Base-by-base conservation (phyloP, 2,113 vertebrate genomes). In the Eulemur rufifrons region DNA sequence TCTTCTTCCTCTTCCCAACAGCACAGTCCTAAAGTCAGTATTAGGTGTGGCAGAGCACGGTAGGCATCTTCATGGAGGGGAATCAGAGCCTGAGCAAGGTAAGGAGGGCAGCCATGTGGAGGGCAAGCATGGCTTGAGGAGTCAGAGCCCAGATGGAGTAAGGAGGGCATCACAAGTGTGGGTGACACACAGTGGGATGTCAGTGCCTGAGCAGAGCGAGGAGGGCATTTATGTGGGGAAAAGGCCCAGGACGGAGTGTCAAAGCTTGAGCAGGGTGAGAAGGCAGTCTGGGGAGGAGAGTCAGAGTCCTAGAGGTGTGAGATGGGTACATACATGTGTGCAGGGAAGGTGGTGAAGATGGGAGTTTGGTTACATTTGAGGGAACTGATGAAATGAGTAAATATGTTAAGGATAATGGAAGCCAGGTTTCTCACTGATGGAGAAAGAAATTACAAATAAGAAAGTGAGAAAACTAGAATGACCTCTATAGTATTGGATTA, bases 361-460 rank as follows among this genome's bases (percentile, higher is more conserved):
- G 12, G 29, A 86, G 56, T 66, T 66, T 64, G 66, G 15, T 56
- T 95, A 83, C 45, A 76, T 83, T 84, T 15, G 10, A 73, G 73
- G n/a, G 61, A 39, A 94, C 82, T 56, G 52, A 84, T 86, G 39
- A 81, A 85, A 34, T 39, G 61, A 78, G n/a, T 77, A 64, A 73
- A 59, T 45, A 81, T 34, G 17, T 34, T 64, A 87, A 81, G 39
- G 25, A 85, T 71, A 94, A 89, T 8, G 64, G 56, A 42, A 78
- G 21, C 45, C 45, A 91, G 54, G 34, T 71, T 90, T 89, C 83
- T 97, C 71, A 77, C 34, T 84, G 42, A 54, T 71, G 32, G n/a
- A 89, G 54, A 92, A 83, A 84, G 50, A 85, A 74, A 37, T 96
- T 74, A 87, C 37, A 96, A 96, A 94, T 82, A 91, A 39, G 11